Evolutionary conservation across 2,888 invertebrate genomes (phyloP).

Genomic region (Augochlorella aurata): DNA sequence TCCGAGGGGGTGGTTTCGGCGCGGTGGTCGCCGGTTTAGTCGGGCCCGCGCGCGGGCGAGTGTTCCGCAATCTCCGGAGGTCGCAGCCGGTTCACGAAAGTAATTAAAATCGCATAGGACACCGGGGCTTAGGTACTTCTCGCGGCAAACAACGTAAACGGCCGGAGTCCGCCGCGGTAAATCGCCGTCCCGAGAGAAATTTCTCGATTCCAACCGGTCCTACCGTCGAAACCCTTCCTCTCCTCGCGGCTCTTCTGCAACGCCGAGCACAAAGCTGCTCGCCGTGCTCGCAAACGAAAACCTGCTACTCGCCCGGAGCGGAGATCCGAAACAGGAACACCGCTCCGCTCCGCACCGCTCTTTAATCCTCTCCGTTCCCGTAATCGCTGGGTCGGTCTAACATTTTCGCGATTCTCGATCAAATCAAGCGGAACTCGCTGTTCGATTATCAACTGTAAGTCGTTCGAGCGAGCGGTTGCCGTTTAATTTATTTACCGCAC

Average conservation of each 20-base stretch:
- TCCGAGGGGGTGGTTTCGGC: constrained; percentile 41
- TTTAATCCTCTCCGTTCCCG: neutral
- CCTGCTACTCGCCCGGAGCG: neutral
- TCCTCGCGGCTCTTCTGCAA: neutral
- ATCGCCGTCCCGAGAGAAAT: constrained; percentile 38
- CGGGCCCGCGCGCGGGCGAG: constrained; percentile 16
- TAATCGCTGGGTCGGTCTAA: neutral
- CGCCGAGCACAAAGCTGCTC: neutral
- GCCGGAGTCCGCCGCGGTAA: constrained; percentile 32
- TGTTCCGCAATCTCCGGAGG: constrained; percentile 46
- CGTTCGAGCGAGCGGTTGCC: neutral
- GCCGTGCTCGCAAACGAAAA: neutral
- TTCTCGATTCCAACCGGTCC: constrained; percentile 26
- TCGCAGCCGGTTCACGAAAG: constrained; percentile 49
- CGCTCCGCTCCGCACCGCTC: neutral
- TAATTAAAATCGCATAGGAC: constrained; percentile 62
- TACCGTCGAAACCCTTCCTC: constrained; percentile 7
- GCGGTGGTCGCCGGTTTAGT: constrained; percentile 29
- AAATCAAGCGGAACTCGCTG: neutral
- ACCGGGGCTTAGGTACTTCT: constrained; percentile 41
- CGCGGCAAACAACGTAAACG: constrained; percentile 45
- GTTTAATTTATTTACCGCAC: neutral
- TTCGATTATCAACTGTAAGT: neutral
- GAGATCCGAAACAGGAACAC: constrained; percentile 5
- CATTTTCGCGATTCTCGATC: neutral